Conservation (phyloP, 2,113 vertebrate species). For the Corydoras maculifer region DNA sequence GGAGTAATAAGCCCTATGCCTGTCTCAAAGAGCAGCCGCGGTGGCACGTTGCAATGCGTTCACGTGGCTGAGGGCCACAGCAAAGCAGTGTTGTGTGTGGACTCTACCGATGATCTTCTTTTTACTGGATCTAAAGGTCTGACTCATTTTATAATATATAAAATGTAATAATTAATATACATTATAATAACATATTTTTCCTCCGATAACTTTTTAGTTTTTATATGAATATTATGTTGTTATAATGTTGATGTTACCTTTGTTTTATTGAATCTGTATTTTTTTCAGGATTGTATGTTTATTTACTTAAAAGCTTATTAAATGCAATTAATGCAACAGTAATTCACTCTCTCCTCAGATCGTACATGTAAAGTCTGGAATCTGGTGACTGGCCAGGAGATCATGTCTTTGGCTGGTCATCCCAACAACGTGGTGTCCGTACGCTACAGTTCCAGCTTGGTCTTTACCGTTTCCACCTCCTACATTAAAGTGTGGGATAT, state of each 20-base stretch:
- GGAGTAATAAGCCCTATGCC: slow-evolving; percentile 88
- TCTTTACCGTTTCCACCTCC: slow-evolving; percentile 94
- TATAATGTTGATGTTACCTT: too few relatives aligned
- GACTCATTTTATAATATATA: neutral
- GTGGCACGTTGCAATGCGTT: slow-evolving; percentile 72
- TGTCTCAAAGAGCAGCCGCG: slow-evolving; percentile 67
- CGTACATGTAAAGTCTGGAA: slow-evolving; percentile 99
- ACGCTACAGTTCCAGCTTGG: slow-evolving; percentile 91
- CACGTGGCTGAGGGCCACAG: slow-evolving; percentile 89
- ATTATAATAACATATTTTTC: too few relatives aligned
- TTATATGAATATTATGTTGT: too few relatives aligned
- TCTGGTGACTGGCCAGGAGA: slow-evolving; percentile 95
- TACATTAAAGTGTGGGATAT: slow-evolving; percentile 99
- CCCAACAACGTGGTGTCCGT: slow-evolving; percentile 91
- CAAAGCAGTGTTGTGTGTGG: slow-evolving; percentile 90
- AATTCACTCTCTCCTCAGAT: slow-evolving; percentile 60
- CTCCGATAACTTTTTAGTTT: too few relatives aligned
- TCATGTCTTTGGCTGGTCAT: slow-evolving; percentile 80
- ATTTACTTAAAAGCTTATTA: too few relatives aligned
- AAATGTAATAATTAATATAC: too few relatives aligned
- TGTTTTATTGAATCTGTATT: too few relatives aligned
- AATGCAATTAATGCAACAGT: too few relatives aligned
- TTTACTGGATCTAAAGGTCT: slow-evolving; percentile 99
- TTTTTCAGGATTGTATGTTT: too few relatives aligned
- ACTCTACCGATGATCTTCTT: slow-evolving; percentile 92